A percentile compares a stretch with the other conserved stretches of the same genome.
Evolutionary conservation across 2,888 invertebrate genomes (phyloP).

Genomic region (Hecatera dysodea): DNA sequence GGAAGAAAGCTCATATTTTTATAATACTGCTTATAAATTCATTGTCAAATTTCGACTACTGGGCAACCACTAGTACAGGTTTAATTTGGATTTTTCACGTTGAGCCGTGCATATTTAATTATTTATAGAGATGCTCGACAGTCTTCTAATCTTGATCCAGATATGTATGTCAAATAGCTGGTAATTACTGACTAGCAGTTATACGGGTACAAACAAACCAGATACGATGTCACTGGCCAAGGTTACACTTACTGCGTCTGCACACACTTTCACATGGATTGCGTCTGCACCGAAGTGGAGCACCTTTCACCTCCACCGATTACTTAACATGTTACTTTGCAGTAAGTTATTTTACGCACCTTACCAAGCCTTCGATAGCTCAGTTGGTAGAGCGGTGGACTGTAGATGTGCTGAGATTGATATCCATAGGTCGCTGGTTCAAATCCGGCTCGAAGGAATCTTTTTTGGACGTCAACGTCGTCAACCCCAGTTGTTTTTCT

Average conservation of each 20-base stretch:
- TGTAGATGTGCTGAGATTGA: conserved; percentile 79
- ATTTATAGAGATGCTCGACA: neutral
- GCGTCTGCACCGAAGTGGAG: conserved; percentile 58
- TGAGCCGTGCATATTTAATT: neutral
- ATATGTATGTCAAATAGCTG: neutral
- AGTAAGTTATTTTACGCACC: conserved; percentile 39
- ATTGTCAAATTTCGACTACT: too few relatives aligned
- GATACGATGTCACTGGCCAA: conserved; percentile 19
- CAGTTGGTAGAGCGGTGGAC: conserved; percentile 89
- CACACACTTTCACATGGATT: conserved; percentile 39
- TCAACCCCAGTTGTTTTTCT: neutral
- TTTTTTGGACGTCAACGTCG: conserved; percentile 51
- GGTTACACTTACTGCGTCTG: conserved; percentile 37
- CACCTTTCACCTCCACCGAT: conserved; percentile 67
- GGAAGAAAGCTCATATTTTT: too few relatives aligned
- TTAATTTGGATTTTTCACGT: neutral
- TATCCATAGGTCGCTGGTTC: conserved; percentile 92
- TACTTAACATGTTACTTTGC: conserved; percentile 51
- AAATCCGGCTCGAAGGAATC: conserved; percentile 91
- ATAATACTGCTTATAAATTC: too few relatives aligned
- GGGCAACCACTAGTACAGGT: too few relatives aligned
- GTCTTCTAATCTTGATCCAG: neutral
- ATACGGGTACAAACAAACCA: neutral
- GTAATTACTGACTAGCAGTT: neutral
- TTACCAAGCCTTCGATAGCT: conserved; percentile 75